Evolutionary conservation across 1,140 invertebrate genomes (phyloP).

Genomic region (Musca domestica): DNA sequence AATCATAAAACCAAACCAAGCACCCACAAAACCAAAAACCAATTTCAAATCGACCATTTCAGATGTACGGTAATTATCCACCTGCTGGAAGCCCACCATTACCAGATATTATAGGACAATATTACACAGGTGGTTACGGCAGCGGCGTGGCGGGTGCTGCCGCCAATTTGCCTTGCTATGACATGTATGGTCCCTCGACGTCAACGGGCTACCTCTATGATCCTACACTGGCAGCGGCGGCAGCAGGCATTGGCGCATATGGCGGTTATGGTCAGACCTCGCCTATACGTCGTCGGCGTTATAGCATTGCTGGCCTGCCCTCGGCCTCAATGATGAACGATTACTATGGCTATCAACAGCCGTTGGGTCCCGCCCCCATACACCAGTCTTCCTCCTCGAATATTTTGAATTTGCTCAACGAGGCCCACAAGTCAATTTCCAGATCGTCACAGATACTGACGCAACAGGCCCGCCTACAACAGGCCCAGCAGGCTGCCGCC

Average conservation of each 20-base stretch:
- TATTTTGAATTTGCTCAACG: slow-evolving; percentile 51
- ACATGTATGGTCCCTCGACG: slow-evolving; percentile 26
- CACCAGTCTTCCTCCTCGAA: slow-evolving; percentile 50
- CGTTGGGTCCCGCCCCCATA: slow-evolving; percentile 37
- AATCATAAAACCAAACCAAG: slow-evolving; percentile 24
- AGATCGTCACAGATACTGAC: slow-evolving; percentile 51
- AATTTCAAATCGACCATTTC: slow-evolving; percentile 53
- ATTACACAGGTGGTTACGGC: slow-evolving; percentile 36
- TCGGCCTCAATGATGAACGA: slow-evolving; percentile 52
- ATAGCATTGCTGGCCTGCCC: slow-evolving; percentile 51
- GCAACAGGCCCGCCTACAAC: slow-evolving; percentile 43
- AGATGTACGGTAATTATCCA: slow-evolving; percentile 53
- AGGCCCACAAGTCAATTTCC: slow-evolving; percentile 53
- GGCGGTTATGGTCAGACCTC: slow-evolving; percentile 33
- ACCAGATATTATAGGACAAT: slow-evolving; percentile 52
- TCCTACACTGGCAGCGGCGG: slow-evolving; percentile 28
- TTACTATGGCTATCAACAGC: slow-evolving; percentile 39
- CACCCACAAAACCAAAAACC: slow-evolving; percentile 35
- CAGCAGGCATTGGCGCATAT: slow-evolving; percentile 20
- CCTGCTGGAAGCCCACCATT: slow-evolving; percentile 49
- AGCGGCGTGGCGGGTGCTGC: slow-evolving; percentile 18
- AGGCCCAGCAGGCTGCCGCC: slow-evolving; percentile 33
- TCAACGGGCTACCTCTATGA: slow-evolving; percentile 34
- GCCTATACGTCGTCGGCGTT: slow-evolving; percentile 48
- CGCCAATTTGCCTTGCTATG: slow-evolving; percentile 19